Base-by-base conservation (phyloP, 2,797 vertebrate species). In the Chrosomus eos region DNA sequence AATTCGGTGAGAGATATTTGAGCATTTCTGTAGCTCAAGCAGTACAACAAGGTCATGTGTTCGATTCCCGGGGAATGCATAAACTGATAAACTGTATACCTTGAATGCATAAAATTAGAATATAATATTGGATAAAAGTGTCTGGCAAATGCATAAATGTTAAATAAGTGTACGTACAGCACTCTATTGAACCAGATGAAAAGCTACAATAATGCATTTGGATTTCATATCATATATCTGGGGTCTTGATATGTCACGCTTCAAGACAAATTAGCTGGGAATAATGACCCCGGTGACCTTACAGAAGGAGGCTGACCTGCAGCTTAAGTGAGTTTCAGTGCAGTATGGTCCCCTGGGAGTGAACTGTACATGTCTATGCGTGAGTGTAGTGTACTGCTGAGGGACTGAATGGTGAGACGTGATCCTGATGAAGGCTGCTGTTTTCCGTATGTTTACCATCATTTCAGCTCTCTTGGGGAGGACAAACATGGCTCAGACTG, bases 401-500 rank as follows among this genome's bases (percentile, higher is more conserved):
- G 75, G 64, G 86, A 81, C 43, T 76, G 67, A 78, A 81, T 3
- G 19, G 38, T 71, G 36, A 74, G 76, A 51, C 9, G 7, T 88
- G 92, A 93, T 82, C 88, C 87, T 94, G 90, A 95, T 90, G 88
- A 88, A 73, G 89, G 91, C 51, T 91, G 94, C 91, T 38, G 88
- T 88, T 93, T 91, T 90, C 92, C 92, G 89, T 95, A 94, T 94
- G 94, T 93, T 95, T 92, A 92, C 88, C 90, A 93, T 94, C 93
- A 91, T 93, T 93, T 92, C 85, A 72, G 75, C 67, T 88, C 88
- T 86, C 72, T 70, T 80, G 82, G 71, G 79, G 66, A 89, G 77
- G 87, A 87, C 89, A 91, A 92, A 93, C 90, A 92, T 82, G 84
- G 81, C 85, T 84, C 62, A 45, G 86, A 88, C 90, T 91, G 90